Conservation (phyloP, 2,888 invertebrate genomes). For the Ichneumoninae sp. region DNA sequence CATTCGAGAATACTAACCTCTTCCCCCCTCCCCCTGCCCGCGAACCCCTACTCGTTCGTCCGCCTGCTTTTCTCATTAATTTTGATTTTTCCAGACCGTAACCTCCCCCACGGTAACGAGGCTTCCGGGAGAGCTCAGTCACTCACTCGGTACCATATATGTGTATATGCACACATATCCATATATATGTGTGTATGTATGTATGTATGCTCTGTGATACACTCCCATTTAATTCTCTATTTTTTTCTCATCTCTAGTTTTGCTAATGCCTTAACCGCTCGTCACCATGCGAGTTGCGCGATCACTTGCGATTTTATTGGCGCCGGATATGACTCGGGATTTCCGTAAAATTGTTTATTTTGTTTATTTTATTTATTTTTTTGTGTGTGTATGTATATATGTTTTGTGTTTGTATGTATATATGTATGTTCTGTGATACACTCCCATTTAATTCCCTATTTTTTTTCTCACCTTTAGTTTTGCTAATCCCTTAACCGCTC, state of each 20-base stretch:
- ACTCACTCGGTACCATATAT: slow-evolving; percentile 51
- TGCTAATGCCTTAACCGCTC: neutral
- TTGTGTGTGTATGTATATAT: too few relatives aligned
- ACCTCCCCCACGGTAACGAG: slow-evolving; percentile 64
- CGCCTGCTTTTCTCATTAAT: slow-evolving; percentile 69
- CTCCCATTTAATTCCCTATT: neutral
- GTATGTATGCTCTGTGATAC: too few relatives aligned
- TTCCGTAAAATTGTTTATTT: neutral
- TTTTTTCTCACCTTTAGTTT: slow-evolving; percentile 2
- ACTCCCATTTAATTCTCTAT: neutral
- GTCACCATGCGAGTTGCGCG: neutral
- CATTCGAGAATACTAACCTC: slow-evolving; percentile 44
- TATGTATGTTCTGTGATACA: too few relatives aligned
- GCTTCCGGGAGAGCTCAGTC: slow-evolving; percentile 60
- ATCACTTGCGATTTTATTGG: slow-evolving; percentile 17
- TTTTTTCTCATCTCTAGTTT: slow-evolving; percentile 1
- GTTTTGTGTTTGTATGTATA: too few relatives aligned
- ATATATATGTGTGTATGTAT: neutral
- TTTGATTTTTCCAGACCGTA: slow-evolving; percentile 69
- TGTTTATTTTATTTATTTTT: neutral
- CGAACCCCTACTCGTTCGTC: slow-evolving; percentile 33
- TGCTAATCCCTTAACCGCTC: neutral
- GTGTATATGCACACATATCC: neutral
- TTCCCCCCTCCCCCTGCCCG: slow-evolving; percentile 8
- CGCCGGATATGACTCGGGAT: neutral